These are phyloP conservation scores for Otis tarda DNA, from an alignment of 2,113 vertebrate genomes.

Conservation along the genomic window DNA sequence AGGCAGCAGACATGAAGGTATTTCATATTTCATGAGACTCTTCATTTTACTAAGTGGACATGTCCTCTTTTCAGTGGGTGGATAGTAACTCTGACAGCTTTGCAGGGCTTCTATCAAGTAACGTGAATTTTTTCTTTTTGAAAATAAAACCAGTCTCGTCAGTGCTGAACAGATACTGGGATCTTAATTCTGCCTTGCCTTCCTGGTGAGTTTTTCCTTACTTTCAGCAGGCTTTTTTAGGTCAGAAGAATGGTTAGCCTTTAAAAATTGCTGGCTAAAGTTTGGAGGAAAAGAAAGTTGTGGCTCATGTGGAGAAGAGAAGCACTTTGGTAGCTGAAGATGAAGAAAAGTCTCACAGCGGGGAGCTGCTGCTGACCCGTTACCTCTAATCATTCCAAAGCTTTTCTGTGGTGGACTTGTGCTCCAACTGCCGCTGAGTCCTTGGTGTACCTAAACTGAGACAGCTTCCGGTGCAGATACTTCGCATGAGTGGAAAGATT, in stretches of 20 bases:
- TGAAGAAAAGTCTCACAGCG: neutral
- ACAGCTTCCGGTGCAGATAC: neutral
- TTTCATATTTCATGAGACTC: neutral
- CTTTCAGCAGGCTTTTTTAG: slow-evolving; percentile 2
- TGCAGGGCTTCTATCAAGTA: neutral
- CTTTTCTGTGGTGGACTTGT: neutral
- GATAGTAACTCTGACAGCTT: neutral
- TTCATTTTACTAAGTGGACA: neutral
- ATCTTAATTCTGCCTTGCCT: neutral
- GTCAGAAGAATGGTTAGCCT: slow-evolving; percentile 23
- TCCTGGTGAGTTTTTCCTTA: neutral
- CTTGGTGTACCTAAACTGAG: neutral
- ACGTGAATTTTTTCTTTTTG: neutral
- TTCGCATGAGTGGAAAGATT: neutral
- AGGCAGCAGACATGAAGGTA: neutral
- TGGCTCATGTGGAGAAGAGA: slow-evolving; percentile 30
- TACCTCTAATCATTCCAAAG: neutral
- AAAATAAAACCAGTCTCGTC: neutral
- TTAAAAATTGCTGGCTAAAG: neutral
- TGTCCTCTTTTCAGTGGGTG: neutral
- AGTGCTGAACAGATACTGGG: neutral
- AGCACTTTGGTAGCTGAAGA: neutral
- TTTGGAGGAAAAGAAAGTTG: slow-evolving; percentile 5
- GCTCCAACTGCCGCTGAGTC: neutral
- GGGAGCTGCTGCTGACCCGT: neutral